Evolutionary conservation across 2,797 vertebrate genomes (phyloP), one percentile per base, ranked within the genome.

Genomic region (Glyptemys insculpta): DNA sequence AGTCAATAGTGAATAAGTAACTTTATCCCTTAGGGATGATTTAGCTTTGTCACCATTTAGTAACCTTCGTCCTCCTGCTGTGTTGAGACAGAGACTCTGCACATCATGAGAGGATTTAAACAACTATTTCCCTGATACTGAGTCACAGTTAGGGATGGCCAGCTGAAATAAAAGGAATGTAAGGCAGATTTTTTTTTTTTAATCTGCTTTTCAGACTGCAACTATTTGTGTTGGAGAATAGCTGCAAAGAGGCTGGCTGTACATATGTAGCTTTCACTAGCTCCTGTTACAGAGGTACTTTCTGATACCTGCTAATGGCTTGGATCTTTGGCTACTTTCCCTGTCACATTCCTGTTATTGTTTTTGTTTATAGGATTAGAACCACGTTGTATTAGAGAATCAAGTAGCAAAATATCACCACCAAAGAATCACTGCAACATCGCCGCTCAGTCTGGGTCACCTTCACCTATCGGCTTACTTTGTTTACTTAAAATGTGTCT

Each of bases 381-480:
- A 1, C 59, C 95, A 16, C 74, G 89, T 93, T 90, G 1, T 41
- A 29, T 10, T 9, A 5, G 2, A 25, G 41, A 76, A 47, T 76
- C 41, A 27, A 76, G 72, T 6, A 76, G 23, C 3, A 25, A 81
- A 91, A 91, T 85, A 29, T 29, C 37, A 31, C 1, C 5, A 85
- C 52, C 68, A 78, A 65, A 62, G 86, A 93, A 78, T 31, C 54
- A 19, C 31, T 29, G 34, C 86, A 91, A 83, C 79, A 5, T 93
- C 96, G 79, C 44, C 54, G 23, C 37, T 89, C 9, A 85, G 29
- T 84, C 49, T 80, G 19, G 56, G 92, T 96, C 92, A 96, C 95
- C 95, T 97, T 97, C 92, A 78, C 52, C 1, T 97, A 96, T 97
- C 96, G 94, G 47, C 27, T 94, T 95, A 76, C 80, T n/a, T 57